These are phyloP conservation scores for Nestor notabilis DNA, from an alignment of 2,113 vertebrate species.

Conservation along the genomic window DNA sequence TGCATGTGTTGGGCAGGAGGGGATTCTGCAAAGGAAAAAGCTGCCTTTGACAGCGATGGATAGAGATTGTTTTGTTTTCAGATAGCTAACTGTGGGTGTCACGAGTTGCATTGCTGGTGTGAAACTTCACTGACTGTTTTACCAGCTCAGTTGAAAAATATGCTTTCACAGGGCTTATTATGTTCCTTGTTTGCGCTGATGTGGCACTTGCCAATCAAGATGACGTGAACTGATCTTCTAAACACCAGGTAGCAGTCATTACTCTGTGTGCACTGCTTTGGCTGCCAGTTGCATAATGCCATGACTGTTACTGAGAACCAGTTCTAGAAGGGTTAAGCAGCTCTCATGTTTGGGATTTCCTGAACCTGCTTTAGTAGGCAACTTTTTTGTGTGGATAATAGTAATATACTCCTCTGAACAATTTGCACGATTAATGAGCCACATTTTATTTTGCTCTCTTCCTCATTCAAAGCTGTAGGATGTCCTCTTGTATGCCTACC, in stretches of 20 bases:
- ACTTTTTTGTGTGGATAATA: background rate
- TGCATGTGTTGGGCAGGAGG: background rate
- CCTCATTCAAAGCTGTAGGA: background rate
- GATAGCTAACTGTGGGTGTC: background rate
- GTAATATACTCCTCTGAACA: background rate
- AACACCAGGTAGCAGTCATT: background rate
- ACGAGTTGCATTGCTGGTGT: background rate
- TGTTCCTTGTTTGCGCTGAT: background rate
- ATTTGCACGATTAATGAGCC: background rate
- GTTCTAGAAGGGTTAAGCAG: background rate
- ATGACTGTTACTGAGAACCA: background rate
- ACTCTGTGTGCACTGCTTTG: background rate
- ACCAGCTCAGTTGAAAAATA: background rate
- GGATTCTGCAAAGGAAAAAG: background rate
- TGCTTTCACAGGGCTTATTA: background rate
- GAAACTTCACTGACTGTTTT: background rate
- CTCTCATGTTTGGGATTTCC: background rate
- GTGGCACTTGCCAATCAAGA: background rate
- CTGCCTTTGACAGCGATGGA: background rate
- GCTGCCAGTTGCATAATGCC: background rate
- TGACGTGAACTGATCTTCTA: background rate
- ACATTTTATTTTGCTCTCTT: background rate
- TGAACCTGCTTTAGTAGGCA: background rate
- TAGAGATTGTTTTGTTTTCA: background rate
- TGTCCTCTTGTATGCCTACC: background rate